Percentiles rank a stretch among this genome's conserved stretches.
Evolutionary conservation across 2,113 vertebrate genomes (phyloP).

Genomic region (Indicator maculatus): DNA sequence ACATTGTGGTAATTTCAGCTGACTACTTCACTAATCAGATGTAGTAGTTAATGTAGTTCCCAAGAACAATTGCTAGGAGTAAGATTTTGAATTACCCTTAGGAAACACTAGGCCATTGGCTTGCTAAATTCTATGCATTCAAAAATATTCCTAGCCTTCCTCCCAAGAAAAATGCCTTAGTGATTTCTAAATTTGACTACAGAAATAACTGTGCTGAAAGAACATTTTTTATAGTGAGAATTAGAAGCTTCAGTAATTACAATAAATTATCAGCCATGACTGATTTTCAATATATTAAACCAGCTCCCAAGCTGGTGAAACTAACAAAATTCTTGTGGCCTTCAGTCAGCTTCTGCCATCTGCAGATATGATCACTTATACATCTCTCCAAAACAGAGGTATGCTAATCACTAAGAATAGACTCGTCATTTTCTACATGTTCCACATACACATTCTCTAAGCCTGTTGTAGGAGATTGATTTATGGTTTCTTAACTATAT

Average conservation of each 20-base stretch:
- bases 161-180: not conserved
- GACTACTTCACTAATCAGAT: not conserved
- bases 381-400: not conserved
- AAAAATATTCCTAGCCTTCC: not conserved
- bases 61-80: not conserved
- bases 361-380: not conserved
- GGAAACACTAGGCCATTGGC: not conserved
- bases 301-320: not conserved
- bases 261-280: not conserved
- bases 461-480: not conserved
- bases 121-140: not conserved
- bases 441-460: not conserved
- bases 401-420: not conserved
- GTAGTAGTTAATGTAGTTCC: not conserved
- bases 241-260: not conserved
- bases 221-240: not conserved
- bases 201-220: not conserved
- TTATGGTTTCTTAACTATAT: not conserved
- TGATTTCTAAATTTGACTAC: not conserved
- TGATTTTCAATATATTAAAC: not conserved
- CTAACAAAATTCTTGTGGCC: not conserved
- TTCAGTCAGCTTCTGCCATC: not conserved
- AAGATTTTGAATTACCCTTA: not conserved
- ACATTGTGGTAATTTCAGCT: not conserved
- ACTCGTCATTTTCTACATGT: not conserved